Evolutionary conservation across 2,113 vertebrate species (phyloP).

Genomic region (Lasiurus cinereus): DNA sequence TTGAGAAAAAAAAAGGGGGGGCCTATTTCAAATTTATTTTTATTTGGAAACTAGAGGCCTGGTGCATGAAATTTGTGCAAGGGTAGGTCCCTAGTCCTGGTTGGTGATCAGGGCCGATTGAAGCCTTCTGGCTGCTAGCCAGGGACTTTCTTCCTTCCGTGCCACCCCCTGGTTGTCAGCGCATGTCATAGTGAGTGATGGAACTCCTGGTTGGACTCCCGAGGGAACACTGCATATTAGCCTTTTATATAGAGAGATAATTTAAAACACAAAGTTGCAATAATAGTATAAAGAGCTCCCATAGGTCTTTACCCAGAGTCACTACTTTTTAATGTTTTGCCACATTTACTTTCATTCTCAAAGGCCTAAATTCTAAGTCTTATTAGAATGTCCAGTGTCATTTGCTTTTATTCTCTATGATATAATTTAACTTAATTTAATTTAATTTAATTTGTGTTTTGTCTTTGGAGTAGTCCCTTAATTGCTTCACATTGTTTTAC

Average conservation of each 20-base stretch:
- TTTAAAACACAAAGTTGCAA: neutral
- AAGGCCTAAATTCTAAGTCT: neutral
- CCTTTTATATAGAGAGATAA: neutral
- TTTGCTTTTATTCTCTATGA: neutral
- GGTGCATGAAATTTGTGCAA: no score
- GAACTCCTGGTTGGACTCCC: no score
- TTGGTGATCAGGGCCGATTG: no score
- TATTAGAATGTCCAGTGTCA: neutral
- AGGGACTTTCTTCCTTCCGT: no score
- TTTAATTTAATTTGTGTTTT: neutral
- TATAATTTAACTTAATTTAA: neutral
- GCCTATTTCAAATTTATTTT: neutral
- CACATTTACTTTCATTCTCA: constrained; percentile 22
- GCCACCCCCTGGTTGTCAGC: no score
- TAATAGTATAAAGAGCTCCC: neutral
- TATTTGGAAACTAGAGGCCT: no score
- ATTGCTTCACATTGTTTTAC: neutral
- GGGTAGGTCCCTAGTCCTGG: no score
- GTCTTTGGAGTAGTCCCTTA: neutral
- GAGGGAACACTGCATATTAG: neutral
- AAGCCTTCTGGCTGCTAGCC: no score
- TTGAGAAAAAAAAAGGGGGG: neutral
- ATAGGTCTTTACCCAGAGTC: neutral
- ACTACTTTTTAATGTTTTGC: neutral
- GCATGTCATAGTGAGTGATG: no score